Evolutionary conservation across 2,888 invertebrate species (phyloP), one percentile per base, ranked within the genome.

Genomic region (Allygus modestus): DNA sequence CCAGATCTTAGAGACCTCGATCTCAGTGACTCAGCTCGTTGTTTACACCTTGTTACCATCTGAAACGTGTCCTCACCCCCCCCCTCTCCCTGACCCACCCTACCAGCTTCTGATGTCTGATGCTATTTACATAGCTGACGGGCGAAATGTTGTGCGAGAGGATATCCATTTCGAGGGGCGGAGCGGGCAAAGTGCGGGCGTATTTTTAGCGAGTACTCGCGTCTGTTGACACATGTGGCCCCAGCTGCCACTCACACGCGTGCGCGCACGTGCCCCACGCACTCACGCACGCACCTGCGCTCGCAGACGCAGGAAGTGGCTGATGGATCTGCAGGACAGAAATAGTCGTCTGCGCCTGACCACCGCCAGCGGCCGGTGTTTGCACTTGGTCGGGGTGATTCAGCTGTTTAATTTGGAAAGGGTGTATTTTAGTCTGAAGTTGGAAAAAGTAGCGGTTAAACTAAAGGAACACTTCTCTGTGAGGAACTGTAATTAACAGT

Each of bases 181-280:
- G 69, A n/a, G n/a, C n/a, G 71, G 37, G 71, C n/a, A 69, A 69
- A 69, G 69, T 69, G 71, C 41, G 41, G 69, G 41, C 20, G 71
- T 71, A 71, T 71, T 71, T 71, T 71, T 71, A 71, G 71, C 71
- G 41, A 71, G 69, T 69, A 69, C 69, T 33, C n/a, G n/a, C 69
- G 33, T 33, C 69, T 41, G 71, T 41, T 41, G 71, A 41, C 71
- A 71, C 71, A 41, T 71, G 71, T 71, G 71, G 71, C 23, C 15
- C 20, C 71, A 71, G 71, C 71, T 71, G 71, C 41, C 41, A 12
- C 20, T 5, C 65, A 58, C 58, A 20, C 58, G 20, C 58, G 23
- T 23, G 58, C 58, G 15, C 58, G 46, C 46, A 46, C 46, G 1
- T 15, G 46, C 31, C 1, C 1, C 51, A 46, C 61, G 61, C 61